These are phyloP conservation scores for Formica aserva DNA, from an alignment of 2,888 invertebrate genomes.

Conservation along the genomic window DNA sequence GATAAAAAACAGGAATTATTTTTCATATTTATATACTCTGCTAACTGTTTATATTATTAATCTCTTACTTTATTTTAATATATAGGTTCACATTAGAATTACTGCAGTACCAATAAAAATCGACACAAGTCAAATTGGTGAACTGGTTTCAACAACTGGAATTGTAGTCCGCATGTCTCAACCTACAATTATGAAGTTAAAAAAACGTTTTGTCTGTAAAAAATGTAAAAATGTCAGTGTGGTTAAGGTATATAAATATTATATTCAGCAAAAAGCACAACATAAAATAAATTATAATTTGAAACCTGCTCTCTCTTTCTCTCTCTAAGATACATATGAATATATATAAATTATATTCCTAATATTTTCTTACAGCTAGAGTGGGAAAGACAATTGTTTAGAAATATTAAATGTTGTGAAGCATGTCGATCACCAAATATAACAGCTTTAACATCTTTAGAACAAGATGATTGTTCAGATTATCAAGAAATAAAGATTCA, in stretches of 20 bases:
- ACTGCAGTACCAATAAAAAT: conserved; percentile 88
- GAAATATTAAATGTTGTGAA: conserved; percentile 78
- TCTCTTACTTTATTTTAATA: neutral
- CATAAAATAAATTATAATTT: neutral
- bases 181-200: conserved; percentile 92
- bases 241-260: conserved; percentile 86
- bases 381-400: conserved; percentile 82
- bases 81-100: conserved; percentile 80
- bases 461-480: conserved; percentile 90
- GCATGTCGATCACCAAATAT: conserved; percentile 78
- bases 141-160: conserved; percentile 87
- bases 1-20: neutral
- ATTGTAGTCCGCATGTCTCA: conserved; percentile 92
- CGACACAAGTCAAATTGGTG: conserved; percentile 85
- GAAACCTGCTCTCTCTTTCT: neutral
- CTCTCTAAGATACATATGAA: neutral
- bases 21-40: neutral
- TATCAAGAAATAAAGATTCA: conserved; percentile 95
- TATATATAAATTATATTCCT: neutral
- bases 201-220: conserved; percentile 91
- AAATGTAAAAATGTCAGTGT: conserved; percentile 91
- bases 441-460: conserved; percentile 87
- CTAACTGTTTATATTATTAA: neutral
- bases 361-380: conserved; percentile 75
- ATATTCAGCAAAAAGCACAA: neutral